Evolutionary conservation across 1,140 invertebrate genomes (phyloP).

Genomic region (Drosophila albomicans): DNA sequence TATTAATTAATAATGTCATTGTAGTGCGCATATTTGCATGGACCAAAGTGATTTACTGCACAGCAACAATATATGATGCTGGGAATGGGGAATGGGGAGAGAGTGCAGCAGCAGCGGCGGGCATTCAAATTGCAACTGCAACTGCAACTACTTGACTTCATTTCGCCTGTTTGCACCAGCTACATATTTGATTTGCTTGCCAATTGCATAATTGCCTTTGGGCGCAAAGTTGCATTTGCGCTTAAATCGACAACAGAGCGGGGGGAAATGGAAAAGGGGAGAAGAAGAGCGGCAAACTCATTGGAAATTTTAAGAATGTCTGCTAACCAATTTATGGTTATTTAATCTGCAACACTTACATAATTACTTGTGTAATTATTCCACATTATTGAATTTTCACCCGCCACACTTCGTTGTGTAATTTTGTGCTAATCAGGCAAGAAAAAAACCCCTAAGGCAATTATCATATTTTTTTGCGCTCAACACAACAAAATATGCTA

Average conservation of each 20-base stretch:
- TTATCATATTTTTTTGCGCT: constrained; percentile 66
- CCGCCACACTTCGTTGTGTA: background rate
- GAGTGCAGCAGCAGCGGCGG: background rate
- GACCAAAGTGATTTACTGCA: constrained; percentile 68
- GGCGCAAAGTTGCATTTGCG: constrained; percentile 16
- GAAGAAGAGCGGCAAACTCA: background rate
- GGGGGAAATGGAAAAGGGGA: background rate
- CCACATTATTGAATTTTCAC: constrained; percentile 8
- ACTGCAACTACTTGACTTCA: constrained; percentile 36
- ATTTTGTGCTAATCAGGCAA: constrained; percentile 24
- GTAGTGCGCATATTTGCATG: constrained; percentile 68
- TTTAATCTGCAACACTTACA: background rate
- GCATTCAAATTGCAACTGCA: constrained; percentile 2
- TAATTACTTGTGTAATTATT: constrained; percentile 6
- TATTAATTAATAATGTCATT: constrained; percentile 77
- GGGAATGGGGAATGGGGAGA: background rate
- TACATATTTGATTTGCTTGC: constrained; percentile 54
- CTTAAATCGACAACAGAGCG: constrained; percentile 6
- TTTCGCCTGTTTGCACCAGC: constrained; percentile 41
- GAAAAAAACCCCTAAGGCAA: constrained; percentile 28
- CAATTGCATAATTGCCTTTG: constrained; percentile 48
- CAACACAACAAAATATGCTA: constrained; percentile 58
- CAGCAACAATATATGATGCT: constrained; percentile 34
- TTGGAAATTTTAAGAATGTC: background rate
- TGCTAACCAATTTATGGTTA: background rate